Evolutionary conservation across 2,797 vertebrate genomes (phyloP).

Genomic region (Nannoperca australis): DNA sequence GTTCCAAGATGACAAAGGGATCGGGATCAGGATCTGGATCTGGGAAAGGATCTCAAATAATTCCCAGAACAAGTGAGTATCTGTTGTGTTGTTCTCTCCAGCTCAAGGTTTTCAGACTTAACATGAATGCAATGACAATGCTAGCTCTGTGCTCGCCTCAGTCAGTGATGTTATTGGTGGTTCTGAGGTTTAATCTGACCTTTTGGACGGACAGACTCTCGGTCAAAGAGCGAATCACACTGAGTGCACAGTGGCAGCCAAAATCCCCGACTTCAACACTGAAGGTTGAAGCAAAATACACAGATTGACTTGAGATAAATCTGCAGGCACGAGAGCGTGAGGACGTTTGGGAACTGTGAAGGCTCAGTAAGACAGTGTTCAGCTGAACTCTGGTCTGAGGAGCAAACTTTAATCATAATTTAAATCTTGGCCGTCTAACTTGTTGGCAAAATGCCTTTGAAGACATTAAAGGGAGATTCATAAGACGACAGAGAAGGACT

Average conservation of each 20-base stretch:
- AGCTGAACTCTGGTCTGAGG: conserved; percentile 18
- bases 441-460: conserved; percentile 55
- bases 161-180: not conserved
- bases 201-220: conserved; percentile 21
- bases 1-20: not conserved
- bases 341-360: conserved; percentile 13
- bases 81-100: not conserved
- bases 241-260: conserved; percentile 4
- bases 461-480: conserved; percentile 42
- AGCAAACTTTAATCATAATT: conserved; percentile 53
- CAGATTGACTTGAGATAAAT: conserved; percentile 32
- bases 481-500: not conserved
- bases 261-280: conserved; percentile 15
- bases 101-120: not conserved
- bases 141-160: not conserved
- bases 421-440: conserved; percentile 43
- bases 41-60: not conserved
- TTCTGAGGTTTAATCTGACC: conserved; percentile 43
- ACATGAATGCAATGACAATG: conserved; percentile 10
- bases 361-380: conserved; percentile 2
- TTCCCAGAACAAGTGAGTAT: not conserved
- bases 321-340: conserved; percentile 23
- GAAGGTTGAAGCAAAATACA: conserved; percentile 23
- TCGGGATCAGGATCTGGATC: not conserved
- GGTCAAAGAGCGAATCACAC: conserved; percentile 36